Conservation (phyloP, 2,797 vertebrate genomes). For the Podarcis siculus region DNA sequence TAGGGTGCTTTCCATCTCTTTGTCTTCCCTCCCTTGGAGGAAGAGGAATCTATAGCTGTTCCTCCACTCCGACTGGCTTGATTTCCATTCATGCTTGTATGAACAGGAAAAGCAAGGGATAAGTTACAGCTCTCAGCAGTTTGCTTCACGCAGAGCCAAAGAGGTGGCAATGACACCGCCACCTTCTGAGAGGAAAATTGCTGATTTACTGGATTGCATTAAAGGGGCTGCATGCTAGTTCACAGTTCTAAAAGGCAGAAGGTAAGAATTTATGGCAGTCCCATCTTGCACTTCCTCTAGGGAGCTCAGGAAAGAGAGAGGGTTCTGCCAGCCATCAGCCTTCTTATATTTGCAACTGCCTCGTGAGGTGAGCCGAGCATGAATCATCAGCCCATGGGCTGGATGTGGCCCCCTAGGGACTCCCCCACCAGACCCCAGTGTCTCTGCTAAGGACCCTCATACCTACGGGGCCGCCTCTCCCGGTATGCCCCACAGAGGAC, state of each 20-base stretch:
- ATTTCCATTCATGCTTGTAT: background rate
- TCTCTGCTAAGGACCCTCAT: background rate
- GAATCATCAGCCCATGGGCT: no score
- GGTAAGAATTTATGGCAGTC: background rate
- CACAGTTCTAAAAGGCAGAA: background rate
- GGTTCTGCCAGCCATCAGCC: background rate
- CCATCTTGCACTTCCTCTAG: background rate
- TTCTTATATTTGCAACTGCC: background rate
- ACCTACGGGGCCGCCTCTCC: no score
- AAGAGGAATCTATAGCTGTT: background rate
- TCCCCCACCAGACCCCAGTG: no score
- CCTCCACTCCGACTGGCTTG: background rate
- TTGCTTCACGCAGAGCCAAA: background rate
- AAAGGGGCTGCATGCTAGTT: background rate
- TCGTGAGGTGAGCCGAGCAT: background rate
- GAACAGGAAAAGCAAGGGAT: background rate
- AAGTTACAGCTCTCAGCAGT: background rate
- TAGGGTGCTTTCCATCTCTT: slow-evolving; percentile 15
- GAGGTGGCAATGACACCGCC: background rate
- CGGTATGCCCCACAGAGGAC: no score
- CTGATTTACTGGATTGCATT: background rate
- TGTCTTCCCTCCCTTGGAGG: background rate
- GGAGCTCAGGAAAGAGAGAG: background rate
- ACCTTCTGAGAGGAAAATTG: background rate
- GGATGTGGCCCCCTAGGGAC: no score